These are phyloP conservation scores for Polydrusus tereticollis DNA, from an alignment of 2,888 invertebrate species.

Conservation along the genomic window DNA sequence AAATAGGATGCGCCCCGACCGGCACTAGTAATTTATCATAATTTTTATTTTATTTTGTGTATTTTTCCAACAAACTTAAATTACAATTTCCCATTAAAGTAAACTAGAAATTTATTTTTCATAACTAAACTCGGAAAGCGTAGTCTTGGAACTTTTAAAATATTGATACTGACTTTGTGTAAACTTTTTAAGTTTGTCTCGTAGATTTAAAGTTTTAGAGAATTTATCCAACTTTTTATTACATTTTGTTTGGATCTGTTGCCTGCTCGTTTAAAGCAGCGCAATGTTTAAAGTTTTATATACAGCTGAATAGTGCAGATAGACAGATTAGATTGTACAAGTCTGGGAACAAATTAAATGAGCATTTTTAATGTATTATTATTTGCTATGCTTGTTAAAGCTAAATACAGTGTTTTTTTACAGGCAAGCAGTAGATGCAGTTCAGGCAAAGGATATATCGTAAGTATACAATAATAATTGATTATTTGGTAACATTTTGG, in stretches of 20 bases:
- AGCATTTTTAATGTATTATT: constrained; percentile 17
- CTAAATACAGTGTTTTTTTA: constrained; percentile 67
- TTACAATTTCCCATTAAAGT: constrained; percentile 44
- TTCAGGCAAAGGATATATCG: constrained; percentile 95
- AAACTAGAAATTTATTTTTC: constrained; percentile 42
- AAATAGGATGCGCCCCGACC: background rate
- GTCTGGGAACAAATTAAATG: background rate
- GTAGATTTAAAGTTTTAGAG: constrained; percentile 32
- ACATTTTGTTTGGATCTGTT: constrained; percentile 37
- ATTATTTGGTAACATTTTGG: no score
- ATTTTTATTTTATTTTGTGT: constrained; percentile 13
- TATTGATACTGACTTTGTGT: constrained; percentile 47
- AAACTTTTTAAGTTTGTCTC: constrained; percentile 38
- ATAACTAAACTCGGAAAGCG: constrained; percentile 37
- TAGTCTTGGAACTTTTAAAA: constrained; percentile 45
- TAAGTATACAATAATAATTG: no score
- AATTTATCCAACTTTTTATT: constrained; percentile 36
- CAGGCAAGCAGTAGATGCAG: constrained; percentile 93
- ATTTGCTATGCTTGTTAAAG: background rate
- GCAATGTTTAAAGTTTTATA: constrained; percentile 25
- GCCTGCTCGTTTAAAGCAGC: constrained; percentile 24
- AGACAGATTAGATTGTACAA: background rate
- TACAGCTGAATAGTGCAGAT: background rate
- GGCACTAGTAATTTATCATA: background rate
- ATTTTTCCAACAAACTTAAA: constrained; percentile 33